Evolutionary conservation across 2,113 vertebrate species (phyloP), one percentile per base, ranked within the genome.

Genomic region (Myotis brandtii): DNA sequence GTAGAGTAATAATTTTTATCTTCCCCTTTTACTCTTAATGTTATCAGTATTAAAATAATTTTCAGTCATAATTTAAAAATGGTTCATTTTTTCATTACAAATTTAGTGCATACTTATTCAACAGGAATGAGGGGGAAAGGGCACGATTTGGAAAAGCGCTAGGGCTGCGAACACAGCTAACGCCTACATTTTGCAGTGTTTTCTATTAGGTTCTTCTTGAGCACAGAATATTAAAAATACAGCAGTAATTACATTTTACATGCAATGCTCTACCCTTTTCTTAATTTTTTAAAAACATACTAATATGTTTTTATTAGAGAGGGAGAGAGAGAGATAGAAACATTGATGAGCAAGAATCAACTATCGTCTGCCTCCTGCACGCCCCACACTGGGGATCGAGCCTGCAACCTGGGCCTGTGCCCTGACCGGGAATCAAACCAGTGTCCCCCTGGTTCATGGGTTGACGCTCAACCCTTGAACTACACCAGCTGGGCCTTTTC

Each of bases 1-100:
- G 92, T 9, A 90, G 84, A 92, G 76, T 46, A 87, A 92, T 95
- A 69, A 93, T 89, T 92, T 96, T 91, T 91, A 94, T 91, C 72
- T 85, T 91, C 67, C 62, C 56, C 72, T 92, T 95, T 91, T 50
- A 75, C 40, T 95, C n/a, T 72, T 81, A 92, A 89, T 56, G 34
- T 80, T 81, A 80, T 90, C 92, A 95, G 72, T 67, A 93, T 77
- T 88, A 86, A 92, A 93, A 80, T 92, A 89, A 89, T 96, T 87
- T 93, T 9, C 77, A 87, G 77, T 18, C n/a, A 11, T 92, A 81
- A 84, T 85, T 96, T 92, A 23, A 30, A 91, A 95, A 88, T 73
- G 40, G 11, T 43, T 96, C 86, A 72, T 87, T 92, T 92, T 95
- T 91, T 88, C 64, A 91, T 82, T 62, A 83, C 81, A 79, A 82